Evolutionary conservation across 2,797 vertebrate species (phyloP).

Genomic region (Hafferia zeledoni): DNA sequence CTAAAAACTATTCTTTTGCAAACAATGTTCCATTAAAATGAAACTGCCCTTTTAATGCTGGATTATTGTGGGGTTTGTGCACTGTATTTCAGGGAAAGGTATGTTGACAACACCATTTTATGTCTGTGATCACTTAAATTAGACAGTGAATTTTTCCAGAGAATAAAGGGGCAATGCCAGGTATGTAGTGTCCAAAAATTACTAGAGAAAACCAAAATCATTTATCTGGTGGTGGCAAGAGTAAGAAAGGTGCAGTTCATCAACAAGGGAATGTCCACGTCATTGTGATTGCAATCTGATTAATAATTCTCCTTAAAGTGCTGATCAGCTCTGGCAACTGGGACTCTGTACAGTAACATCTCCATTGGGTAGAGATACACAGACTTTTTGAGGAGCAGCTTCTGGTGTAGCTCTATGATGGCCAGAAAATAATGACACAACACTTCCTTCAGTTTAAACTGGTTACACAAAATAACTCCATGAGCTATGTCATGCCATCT

Average conservation of each 20-base stretch:
- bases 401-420: rapidly evolving
- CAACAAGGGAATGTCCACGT: neutral
- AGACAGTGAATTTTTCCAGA: neutral
- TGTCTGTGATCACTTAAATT: neutral
- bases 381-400: neutral
- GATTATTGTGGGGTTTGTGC: neutral
- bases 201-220: neutral
- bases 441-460: neutral
- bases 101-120: neutral
- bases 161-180: neutral
- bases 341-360: neutral
- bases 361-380: neutral
- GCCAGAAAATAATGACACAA: neutral
- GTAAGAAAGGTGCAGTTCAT: neutral
- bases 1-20: neutral
- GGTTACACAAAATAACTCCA: neutral
- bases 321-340: neutral
- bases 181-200: neutral
- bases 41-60: neutral
- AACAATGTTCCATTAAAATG: neutral
- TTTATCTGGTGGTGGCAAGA: neutral
- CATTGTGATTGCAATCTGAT: neutral
- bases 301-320: neutral
- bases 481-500: rapidly evolving
- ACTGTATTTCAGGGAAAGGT: neutral